These are phyloP conservation scores for Drosophila azteca DNA, from an alignment of 1,140 invertebrate genomes.

Conservation along the genomic window DNA sequence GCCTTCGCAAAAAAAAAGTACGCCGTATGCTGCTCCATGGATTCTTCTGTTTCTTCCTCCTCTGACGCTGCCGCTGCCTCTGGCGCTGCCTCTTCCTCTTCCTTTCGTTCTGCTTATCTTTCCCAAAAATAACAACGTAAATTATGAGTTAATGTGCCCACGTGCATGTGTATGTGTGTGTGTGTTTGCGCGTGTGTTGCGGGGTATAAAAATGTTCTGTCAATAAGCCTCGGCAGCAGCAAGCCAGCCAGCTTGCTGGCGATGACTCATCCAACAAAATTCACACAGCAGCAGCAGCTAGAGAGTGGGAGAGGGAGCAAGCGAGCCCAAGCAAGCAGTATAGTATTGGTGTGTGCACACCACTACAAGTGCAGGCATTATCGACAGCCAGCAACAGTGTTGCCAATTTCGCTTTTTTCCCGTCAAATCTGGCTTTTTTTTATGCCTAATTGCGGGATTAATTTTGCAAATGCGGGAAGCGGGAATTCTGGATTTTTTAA, in stretches of 20 bases:
- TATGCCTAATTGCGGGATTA: too few relatives aligned
- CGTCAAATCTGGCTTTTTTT: too few relatives aligned
- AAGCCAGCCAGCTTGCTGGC: neutral
- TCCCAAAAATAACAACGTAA: constrained; percentile 78
- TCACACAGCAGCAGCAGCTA: constrained; percentile 48
- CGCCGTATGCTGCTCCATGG: constrained; percentile 50
- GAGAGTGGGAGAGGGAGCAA: constrained; percentile 10
- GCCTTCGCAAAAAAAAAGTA: constrained; percentile 45
- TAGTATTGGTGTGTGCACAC: constrained; percentile 23
- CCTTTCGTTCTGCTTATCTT: constrained; percentile 57
- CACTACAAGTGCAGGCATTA: constrained; percentile 47
- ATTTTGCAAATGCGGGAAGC: too few relatives aligned
- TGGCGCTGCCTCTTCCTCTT: constrained; percentile 15
- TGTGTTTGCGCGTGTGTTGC: constrained; percentile 26
- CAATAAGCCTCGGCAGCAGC: constrained; percentile 60
- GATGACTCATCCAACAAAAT: constrained; percentile 72
- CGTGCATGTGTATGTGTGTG: constrained; percentile 31
- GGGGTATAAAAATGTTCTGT: constrained; percentile 73
- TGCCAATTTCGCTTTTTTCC: too few relatives aligned
- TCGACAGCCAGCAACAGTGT: constrained; percentile 54
- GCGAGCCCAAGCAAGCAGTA: constrained; percentile 13
- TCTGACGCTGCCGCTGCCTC: constrained; percentile 1
- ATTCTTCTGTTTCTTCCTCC: constrained; percentile 30
- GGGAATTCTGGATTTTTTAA: too few relatives aligned
- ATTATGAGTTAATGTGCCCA: constrained; percentile 76